phyloP scores from a whole-genome alignment of 1,140 invertebrate genomes.

The Ooceraea biroi region DNA sequence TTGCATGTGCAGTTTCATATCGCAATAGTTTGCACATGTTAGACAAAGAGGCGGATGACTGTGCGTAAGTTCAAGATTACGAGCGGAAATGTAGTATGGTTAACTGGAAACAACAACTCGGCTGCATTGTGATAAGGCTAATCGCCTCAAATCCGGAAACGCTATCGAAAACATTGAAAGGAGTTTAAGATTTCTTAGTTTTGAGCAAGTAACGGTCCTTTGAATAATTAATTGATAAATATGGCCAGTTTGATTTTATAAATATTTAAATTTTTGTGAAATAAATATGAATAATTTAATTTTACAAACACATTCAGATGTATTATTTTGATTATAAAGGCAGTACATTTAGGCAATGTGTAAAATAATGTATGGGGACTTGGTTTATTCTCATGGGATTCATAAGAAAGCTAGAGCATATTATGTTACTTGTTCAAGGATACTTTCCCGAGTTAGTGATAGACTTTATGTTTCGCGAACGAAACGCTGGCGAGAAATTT shows the following conservation, averaged over 20 bases:
- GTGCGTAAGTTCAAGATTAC: slow-evolving; percentile 37
- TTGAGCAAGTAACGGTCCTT: too few relatives aligned
- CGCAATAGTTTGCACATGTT: background rate
- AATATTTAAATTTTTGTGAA: background rate
- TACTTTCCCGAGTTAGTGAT: background rate
- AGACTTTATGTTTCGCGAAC: slow-evolving; percentile 13
- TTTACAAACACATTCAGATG: too few relatives aligned
- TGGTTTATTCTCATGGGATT: background rate
- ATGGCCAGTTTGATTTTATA: background rate
- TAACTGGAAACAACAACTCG: slow-evolving; percentile 20
- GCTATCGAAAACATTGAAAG: background rate
- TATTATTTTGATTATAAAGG: too few relatives aligned
- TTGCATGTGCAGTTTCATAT: background rate
- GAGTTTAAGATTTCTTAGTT: background rate
- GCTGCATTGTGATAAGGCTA: slow-evolving; percentile 30
- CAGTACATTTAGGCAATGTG: too few relatives aligned
- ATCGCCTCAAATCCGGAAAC: slow-evolving; percentile 15
- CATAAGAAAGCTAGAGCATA: background rate
- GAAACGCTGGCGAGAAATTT: background rate
- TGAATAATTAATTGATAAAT: background rate
- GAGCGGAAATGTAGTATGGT: slow-evolving; percentile 13
- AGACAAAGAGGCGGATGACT: slow-evolving; percentile 18
- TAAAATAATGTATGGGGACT: background rate
- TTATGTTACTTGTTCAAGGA: background rate
- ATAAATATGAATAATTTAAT: background rate